These are phyloP conservation scores for Petrolisthes manimaculis DNA, from an alignment of 2,888 invertebrate genomes.

Conservation along the genomic window DNA sequence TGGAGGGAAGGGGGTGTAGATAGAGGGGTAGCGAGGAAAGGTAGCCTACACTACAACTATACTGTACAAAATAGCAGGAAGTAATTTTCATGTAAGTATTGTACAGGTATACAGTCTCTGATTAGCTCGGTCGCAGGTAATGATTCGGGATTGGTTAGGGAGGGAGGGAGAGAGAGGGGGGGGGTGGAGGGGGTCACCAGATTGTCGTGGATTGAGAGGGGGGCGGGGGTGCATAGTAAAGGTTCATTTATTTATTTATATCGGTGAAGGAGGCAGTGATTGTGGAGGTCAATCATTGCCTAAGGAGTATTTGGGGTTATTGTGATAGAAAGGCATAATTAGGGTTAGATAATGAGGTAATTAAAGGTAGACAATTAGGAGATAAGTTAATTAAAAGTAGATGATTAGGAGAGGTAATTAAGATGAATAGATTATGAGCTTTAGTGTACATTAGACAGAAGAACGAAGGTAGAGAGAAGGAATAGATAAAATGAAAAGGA, in stretches of 20 bases:
- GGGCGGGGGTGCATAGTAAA: background rate
- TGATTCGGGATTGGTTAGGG: conserved; percentile 30
- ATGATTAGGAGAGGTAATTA: too few relatives aligned
- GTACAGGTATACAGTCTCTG: conserved; percentile 19
- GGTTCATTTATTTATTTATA: conserved; percentile 13
- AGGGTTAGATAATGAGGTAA: too few relatives aligned
- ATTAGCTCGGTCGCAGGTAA: conserved; percentile 12
- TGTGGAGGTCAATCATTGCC: background rate
- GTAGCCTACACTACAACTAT: too few relatives aligned
- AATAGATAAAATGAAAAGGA: background rate
- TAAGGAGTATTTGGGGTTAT: too few relatives aligned
- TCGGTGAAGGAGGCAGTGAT: background rate
- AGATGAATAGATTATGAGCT: too few relatives aligned
- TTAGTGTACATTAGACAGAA: too few relatives aligned
- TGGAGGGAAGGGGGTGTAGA: background rate
- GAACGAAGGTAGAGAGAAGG: background rate
- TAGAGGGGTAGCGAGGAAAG: conserved; percentile 5
- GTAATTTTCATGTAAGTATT: conserved; percentile 49
- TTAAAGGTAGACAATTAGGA: too few relatives aligned
- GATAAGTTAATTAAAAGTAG: too few relatives aligned
- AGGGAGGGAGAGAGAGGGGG: conserved; percentile 11
- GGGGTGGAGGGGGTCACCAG: background rate
- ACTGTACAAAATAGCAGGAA: conserved; percentile 51
- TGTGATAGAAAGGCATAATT: too few relatives aligned
- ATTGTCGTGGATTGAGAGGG: conserved; percentile 11